These are phyloP conservation scores for Leiothrix lutea DNA, from an alignment of 2,113 vertebrate species.

Conservation along the genomic window DNA sequence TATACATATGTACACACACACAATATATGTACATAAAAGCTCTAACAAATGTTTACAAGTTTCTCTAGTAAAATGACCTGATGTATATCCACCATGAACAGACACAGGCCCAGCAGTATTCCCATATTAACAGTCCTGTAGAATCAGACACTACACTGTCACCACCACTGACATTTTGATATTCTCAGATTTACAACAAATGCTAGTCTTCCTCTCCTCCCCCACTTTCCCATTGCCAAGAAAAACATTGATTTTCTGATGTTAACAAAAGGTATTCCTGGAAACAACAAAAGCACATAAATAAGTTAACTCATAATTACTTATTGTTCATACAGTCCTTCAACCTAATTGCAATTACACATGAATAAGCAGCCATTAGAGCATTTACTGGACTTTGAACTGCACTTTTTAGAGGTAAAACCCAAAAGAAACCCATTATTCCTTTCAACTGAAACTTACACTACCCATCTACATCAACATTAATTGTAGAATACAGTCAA, in stretches of 20 bases:
- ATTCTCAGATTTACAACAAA: not conserved
- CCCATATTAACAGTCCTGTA: not conserved
- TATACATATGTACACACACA: not conserved
- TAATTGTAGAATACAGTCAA: not conserved
- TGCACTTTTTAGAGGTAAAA: not conserved
- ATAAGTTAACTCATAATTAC: not conserved
- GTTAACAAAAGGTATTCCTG: constrained; percentile 3
- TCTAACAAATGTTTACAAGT: not conserved
- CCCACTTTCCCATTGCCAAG: not conserved
- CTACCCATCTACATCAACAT: not conserved
- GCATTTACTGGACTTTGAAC: not conserved
- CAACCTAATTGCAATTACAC: constrained; percentile 7
- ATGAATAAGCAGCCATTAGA: not conserved
- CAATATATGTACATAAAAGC: not conserved
- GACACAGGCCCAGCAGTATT: not conserved
- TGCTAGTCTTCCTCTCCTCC: not conserved
- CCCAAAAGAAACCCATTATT: not conserved
- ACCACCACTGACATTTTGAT: not conserved
- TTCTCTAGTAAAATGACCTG: not conserved
- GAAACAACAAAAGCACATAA: not conserved
- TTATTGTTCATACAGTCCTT: not conserved
- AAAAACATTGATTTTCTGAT: not conserved
- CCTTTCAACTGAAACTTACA: not conserved
- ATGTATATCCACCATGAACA: not conserved
- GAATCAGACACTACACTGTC: not conserved